phyloP scores from a whole-genome alignment of 1,140 invertebrate genomes.

The Drosophila leontia region DNA sequence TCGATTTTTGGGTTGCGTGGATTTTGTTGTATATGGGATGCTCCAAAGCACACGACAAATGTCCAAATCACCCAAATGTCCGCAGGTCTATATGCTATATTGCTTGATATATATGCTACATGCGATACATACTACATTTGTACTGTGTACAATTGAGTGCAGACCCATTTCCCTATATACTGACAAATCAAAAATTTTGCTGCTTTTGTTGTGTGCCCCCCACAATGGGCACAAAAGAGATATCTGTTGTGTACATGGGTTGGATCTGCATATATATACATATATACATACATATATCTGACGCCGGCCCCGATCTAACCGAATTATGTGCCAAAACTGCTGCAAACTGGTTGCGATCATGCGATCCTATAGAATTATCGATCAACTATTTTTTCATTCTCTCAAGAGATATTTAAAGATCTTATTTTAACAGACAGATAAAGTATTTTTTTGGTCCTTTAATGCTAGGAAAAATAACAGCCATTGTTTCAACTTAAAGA shows the following conservation, averaged over 20 bases:
- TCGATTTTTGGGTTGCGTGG: constrained; percentile 8
- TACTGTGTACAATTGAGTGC: constrained; percentile 65
- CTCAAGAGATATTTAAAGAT: no score
- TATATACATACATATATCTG: constrained; percentile 1
- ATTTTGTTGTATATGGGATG: not conserved
- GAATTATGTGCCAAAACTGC: constrained; percentile 39
- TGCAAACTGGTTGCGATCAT: constrained; percentile 22
- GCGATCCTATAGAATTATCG: not conserved
- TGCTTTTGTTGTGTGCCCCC: constrained; percentile 50
- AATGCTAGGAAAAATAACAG: no score
- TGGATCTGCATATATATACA: constrained; percentile 1
- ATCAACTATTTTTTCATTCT: no score
- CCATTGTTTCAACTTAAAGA: no score
- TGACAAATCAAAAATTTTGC: constrained; percentile 69
- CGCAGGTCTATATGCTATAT: constrained; percentile 6
- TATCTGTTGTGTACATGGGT: constrained; percentile 1
- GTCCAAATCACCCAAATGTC: constrained; percentile 32
- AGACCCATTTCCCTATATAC: constrained; percentile 81
- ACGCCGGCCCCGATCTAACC: constrained; percentile 17
- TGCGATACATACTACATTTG: constrained; percentile 9
- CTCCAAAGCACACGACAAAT: constrained; percentile 6
- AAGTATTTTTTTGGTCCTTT: no score
- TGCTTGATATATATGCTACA: not conserved
- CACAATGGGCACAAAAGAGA: constrained; percentile 43
- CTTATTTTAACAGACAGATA: no score